These are phyloP conservation scores for Epizoanthus scotinus DNA, from an alignment of 92 coral and sea anemone species.

Conservation along the genomic window DNA sequence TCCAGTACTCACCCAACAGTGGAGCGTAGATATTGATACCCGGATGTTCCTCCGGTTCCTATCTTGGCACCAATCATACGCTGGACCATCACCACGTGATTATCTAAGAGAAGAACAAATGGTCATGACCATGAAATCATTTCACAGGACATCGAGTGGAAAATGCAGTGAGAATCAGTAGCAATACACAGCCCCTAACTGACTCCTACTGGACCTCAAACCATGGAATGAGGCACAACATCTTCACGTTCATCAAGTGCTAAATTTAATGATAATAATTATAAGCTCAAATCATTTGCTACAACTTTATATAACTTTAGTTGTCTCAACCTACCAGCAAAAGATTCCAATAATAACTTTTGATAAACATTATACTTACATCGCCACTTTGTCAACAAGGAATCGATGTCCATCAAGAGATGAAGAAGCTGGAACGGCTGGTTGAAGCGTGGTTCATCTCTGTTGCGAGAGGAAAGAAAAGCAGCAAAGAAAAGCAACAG, in stretches of 20 bases:
- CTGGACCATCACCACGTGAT: slow-evolving; percentile 93
- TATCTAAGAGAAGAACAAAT: slow-evolving; percentile 56
- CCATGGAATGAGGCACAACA: too few relatives aligned
- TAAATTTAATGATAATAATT: too few relatives aligned
- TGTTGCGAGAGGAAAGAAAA: slow-evolving; percentile 36
- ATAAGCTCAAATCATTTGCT: too few relatives aligned
- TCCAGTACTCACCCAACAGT: slow-evolving; percentile 80
- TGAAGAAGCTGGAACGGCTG: slow-evolving; percentile 92
- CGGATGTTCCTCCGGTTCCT: slow-evolving; percentile 97
- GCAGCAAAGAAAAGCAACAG: background rate
- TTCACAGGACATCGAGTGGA: too few relatives aligned
- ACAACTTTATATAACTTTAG: too few relatives aligned
- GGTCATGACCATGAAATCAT: background rate
- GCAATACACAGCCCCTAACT: background rate
- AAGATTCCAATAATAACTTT: background rate
- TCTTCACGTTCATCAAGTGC: too few relatives aligned
- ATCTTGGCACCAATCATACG: slow-evolving; percentile 91
- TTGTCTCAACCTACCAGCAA: background rate
- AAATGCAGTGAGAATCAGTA: background rate
- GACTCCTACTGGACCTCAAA: too few relatives aligned
- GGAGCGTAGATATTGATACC: slow-evolving; percentile 91
- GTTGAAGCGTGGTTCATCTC: slow-evolving; percentile 95
- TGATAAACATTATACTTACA: slow-evolving; percentile 66
- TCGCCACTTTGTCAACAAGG: slow-evolving; percentile 91
- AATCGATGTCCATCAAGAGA: slow-evolving; percentile 95